A percentile compares a stretch with the other conserved stretches of the same genome.
Conservation (phyloP, 2,797 vertebrate genomes). For the Schizopygopsis pylzovi region DNA sequence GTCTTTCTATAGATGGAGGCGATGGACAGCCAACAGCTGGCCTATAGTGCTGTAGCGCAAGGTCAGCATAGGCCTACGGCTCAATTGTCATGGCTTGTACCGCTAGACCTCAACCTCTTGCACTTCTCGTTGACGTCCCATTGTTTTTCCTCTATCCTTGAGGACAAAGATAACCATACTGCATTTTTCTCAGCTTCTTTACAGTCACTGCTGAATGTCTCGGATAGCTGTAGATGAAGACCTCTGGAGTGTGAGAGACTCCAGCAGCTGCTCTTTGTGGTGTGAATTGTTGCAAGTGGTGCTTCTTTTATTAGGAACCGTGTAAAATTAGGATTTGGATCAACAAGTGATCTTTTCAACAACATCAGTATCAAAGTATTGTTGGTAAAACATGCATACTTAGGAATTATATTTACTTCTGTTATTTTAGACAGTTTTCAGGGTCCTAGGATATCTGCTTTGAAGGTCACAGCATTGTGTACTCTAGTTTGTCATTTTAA, state of each 20-base stretch:
- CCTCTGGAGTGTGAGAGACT: not conserved
- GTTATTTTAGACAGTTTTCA: slow-evolving; percentile 18
- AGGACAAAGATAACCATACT: slow-evolving; percentile 64
- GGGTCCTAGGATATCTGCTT: too few relatives aligned
- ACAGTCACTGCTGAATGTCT: slow-evolving; percentile 38
- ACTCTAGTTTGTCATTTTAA: too few relatives aligned
- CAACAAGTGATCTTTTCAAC: not conserved
- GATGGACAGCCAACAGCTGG: slow-evolving; percentile 28
- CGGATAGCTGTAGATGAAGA: slow-evolving; percentile 40
- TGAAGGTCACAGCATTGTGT: too few relatives aligned
- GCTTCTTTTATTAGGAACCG: slow-evolving; percentile 27
- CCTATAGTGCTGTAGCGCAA: not conserved
- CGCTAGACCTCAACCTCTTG: slow-evolving; percentile 9
- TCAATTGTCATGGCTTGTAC: slow-evolving; percentile 18
- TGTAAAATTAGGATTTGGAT: slow-evolving; percentile 16
- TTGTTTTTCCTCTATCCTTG: slow-evolving; percentile 39
- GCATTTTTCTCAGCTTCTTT: slow-evolving; percentile 58
- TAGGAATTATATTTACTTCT: not conserved
- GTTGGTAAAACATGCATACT: not conserved
- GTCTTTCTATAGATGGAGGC: slow-evolving; percentile 25
- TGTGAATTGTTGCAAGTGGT: slow-evolving; percentile 33
- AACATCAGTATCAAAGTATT: not conserved
- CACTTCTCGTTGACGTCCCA: slow-evolving; percentile 39
- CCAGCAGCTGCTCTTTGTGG: slow-evolving; percentile 28
- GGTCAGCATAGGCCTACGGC: not conserved